phyloP scores from a whole-genome alignment of 2,113 vertebrate genomes.

The Petroica traversi region DNA sequence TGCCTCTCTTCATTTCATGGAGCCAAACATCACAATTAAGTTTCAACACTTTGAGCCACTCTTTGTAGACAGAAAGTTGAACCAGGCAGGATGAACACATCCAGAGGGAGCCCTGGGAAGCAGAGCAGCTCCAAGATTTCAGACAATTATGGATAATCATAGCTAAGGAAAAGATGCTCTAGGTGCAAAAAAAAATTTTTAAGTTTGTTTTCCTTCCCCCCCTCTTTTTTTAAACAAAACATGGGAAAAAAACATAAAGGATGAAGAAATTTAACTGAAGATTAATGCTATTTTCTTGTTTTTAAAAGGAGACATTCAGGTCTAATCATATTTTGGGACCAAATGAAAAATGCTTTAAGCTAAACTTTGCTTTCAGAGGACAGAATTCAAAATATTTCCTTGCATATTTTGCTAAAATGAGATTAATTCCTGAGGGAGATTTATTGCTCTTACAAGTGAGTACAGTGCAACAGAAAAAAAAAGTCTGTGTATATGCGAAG shows the following conservation, averaged over 20 bases:
- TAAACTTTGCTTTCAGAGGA: background rate
- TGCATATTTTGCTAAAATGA: background rate
- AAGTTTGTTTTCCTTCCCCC: background rate
- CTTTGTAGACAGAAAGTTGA: background rate
- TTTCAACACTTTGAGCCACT: background rate
- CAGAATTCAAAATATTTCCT: background rate
- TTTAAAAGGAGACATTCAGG: background rate
- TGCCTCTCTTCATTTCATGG: background rate
- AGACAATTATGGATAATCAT: background rate
- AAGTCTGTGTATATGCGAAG: background rate
- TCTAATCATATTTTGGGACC: background rate
- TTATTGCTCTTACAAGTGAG: conserved; percentile 45
- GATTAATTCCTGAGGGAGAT: conserved; percentile 48
- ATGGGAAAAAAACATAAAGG: background rate
- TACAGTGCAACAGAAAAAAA: conserved; percentile 31
- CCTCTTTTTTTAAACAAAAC: background rate
- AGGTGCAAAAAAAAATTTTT: background rate
- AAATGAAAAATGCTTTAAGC: background rate
- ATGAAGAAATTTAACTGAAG: background rate
- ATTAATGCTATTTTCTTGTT: background rate
- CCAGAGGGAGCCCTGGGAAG: background rate
- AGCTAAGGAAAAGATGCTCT: background rate
- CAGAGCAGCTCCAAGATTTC: background rate
- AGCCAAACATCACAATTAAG: background rate
- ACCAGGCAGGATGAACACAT: background rate